Base-by-base conservation (phyloP, 2,797 vertebrate species). In the Streptopelia turtur region DNA sequence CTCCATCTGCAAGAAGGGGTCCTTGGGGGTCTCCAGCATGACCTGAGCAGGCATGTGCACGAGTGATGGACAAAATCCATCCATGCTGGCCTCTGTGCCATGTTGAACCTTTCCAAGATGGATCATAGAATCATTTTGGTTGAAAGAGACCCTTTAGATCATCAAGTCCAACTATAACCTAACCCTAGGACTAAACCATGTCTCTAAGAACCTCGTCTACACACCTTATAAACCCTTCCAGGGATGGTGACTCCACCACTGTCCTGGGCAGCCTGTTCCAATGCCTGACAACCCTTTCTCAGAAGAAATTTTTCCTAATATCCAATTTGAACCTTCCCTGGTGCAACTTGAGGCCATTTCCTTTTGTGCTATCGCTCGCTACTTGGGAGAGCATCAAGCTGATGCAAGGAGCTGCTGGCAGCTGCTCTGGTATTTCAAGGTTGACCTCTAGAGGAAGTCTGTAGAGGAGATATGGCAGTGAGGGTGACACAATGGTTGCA, bases 391-490 rank as follows among this genome's bases (percentile, higher is more conserved):
- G 16, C 16, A 43, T n/a, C 52, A 35, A 45, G 70, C 2, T 23
- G 45, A 20, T 4, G 24, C 68, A 8, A 18, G n/a, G 56, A 68
- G 66, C 77, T 52, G 63, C 50, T 7, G 45, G 14, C 16, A 72
- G 37, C 63, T 23, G 20, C 18, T 89, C 79, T 30, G 64, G 45
- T 79, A 83, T 88, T 94, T 96, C 87, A 83, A 85, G 59, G 75
- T 95, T 89, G 91, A 95, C 91, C 93, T 94, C 93, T 78, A 90
- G 85, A 93, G 87, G 94, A 92, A 69, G 82, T 85, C 39, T 31
- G 47, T 41, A 41, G 61, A 41, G 3, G 20, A 93, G 76, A 11
- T 37, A 4, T 3, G 45, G 53, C 53, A 78, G 65, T 4, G 0
- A 22, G 33, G 23, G 68, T 16, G 64, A 28, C 55, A 22, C 74